Percentiles rank a stretch among this genome's conserved stretches.
Evolutionary conservation across 2,113 vertebrate genomes (phyloP).

Genomic region (Boulengeromyrus knoepffleri): DNA sequence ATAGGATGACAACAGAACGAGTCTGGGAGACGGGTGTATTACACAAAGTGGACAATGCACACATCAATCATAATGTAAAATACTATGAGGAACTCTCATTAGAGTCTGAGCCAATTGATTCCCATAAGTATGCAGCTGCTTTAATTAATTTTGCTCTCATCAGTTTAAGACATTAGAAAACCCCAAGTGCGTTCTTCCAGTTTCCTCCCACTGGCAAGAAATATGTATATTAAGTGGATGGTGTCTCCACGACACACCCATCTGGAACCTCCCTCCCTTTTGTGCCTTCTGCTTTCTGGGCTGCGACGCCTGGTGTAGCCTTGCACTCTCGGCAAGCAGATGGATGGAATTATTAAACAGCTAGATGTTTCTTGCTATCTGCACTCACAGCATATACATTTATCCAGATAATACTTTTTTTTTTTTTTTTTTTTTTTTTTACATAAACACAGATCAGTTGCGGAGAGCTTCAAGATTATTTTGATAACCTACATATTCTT

Average conservation of each 20-base stretch:
- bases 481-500: background rate
- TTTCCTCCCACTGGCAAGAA: background rate
- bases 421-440: background rate
- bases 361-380: background rate
- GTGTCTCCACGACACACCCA: background rate
- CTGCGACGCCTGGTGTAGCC: background rate
- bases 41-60: background rate
- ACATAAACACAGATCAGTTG: background rate
- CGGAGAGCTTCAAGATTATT: background rate
- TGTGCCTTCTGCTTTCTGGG: background rate
- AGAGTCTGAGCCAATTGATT: background rate
- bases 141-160: slow-evolving; percentile 2
- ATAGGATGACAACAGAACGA: background rate
- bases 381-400: background rate
- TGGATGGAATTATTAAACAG: background rate
- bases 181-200: background rate
- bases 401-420: background rate
- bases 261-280: background rate
- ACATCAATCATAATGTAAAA: background rate
- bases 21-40: background rate
- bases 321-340: background rate
- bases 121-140: background rate
- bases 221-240: background rate
- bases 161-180: background rate
- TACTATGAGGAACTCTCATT: background rate